Conservation (phyloP, 2,888 invertebrate species). For the Eulithis testata region DNA sequence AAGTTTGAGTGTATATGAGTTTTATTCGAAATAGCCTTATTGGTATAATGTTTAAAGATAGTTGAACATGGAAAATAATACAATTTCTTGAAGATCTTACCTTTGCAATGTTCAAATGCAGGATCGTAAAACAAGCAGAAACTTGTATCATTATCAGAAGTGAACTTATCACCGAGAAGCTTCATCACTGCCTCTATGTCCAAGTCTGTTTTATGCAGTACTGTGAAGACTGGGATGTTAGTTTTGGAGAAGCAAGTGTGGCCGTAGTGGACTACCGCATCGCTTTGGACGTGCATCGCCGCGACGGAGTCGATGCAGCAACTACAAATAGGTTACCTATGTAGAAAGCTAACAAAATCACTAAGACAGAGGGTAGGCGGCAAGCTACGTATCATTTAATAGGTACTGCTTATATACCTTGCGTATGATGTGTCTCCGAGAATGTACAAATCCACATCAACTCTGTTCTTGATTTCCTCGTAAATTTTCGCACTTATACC, state of each 20-base stretch:
- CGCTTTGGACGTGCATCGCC: slow-evolving; percentile 93
- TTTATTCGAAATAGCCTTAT: too few species aligned
- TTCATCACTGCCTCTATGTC: slow-evolving; percentile 68
- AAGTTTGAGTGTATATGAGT: too few species aligned
- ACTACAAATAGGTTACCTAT: slow-evolving; percentile 68
- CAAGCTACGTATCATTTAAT: too few species aligned
- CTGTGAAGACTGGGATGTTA: slow-evolving; percentile 90
- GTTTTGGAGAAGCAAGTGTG: slow-evolving; percentile 93
- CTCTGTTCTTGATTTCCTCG: slow-evolving; percentile 75
- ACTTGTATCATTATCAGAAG: slow-evolving; percentile 58
- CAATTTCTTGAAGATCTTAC: slow-evolving; percentile 52
- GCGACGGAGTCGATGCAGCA: slow-evolving; percentile 96
- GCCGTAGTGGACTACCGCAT: slow-evolving; percentile 96
- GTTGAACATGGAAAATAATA: too few species aligned
- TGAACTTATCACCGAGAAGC: slow-evolving; percentile 49
- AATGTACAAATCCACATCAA: slow-evolving; percentile 87
- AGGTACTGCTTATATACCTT: slow-evolving; percentile 73
- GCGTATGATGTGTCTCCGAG: slow-evolving; percentile 97
- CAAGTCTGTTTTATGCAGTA: slow-evolving; percentile 87
- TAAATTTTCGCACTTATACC: slow-evolving; percentile 88
- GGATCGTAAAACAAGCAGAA: slow-evolving; percentile 88
- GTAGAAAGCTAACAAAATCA: not conserved
- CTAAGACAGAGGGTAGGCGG: too few species aligned
- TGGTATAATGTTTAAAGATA: too few species aligned
- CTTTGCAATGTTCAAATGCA: slow-evolving; percentile 86